Evolutionary conservation across 2,797 vertebrate genomes (phyloP), one percentile per base, ranked within the genome.

Genomic region (Halcyon smyrnensis): DNA sequence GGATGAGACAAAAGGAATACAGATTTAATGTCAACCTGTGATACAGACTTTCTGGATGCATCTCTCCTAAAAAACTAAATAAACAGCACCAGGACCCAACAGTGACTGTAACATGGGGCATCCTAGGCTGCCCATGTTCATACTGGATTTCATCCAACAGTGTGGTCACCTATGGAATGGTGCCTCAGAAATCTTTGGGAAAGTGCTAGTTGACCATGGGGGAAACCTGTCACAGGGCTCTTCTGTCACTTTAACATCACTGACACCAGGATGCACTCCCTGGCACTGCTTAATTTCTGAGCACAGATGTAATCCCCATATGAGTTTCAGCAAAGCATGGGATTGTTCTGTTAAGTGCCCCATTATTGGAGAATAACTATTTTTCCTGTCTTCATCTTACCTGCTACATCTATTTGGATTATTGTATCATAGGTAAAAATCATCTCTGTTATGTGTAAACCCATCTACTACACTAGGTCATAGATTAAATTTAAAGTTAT

Each of bases 91-190:
- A 54, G 24, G 24, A 63, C 43, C 41, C 34, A 53, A 6, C 69
- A 32, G 21, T 0, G 2, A 43, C 67, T 21, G 16, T 28, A 43
- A 37, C 4, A 6, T 46, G 37, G 12, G 41, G 45, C 83, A 77
- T 24, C 15, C 19, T 37, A 73, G 28, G 21, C 64, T 86, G 73
- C 46, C 0, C 0, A 0, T 8, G 17, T 59, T 87, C 37, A 16
- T 13, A 24, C 59, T 32, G 30, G 36, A 54, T 73, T 92, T 80
- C n/a, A 21, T 36, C 51, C 71, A 59, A 6, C 37, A 82, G 27
- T 0, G 0, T 11, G 34, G 43, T 59, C 79, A 46, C 17, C 54
- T 59, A 14, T 34, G 1, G 2, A 65, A n/a, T 3, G 3, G 9
- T 46, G 67, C 41, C 62, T 5, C 3, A n/a, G 32, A 65, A 84